Base-by-base conservation (phyloP, 1,140 invertebrate genomes). In the Trichonephila clavipes region DNA sequence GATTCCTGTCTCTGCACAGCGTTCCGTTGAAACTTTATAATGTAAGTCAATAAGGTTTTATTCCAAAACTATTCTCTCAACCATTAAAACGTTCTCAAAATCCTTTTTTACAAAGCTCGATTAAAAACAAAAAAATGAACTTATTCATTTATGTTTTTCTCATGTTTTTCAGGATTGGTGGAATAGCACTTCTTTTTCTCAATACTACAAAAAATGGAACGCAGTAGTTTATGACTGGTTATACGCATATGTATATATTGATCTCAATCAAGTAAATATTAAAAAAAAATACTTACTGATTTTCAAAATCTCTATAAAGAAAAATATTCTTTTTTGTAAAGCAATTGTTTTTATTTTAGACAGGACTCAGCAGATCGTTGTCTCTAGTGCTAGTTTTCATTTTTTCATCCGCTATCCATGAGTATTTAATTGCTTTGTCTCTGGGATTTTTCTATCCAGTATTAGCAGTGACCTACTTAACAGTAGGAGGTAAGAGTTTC, bases 221-320 rank as follows among this genome's bases (percentile, higher is more conserved):
- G 96, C 98, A 19, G 97, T 99, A 0, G 98, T 99, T 0, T 97
- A 99, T 95, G 98, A 99, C 94, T 99, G 98, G 98, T 96, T 99
- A 0, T 98, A 99, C 95, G 97, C 97, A 1, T 99, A 99, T 95
- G 96, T 99, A 28, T 99, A 99, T 95, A 97, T 97, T 95, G 98
- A 99, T 95, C 95, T 98, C n/a, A 97, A 97, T 81, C 97, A 97
- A 90, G 96, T 97, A 61, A 94, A 97, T 0, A 24, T 28, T 5
- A n/a, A n/a, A n/a, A n/a, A n/a, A n/a, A 8, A 10, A 2, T 28
- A 24, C n/a, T 8, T 24, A 1, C 8, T 24, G n/a, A 28, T 69
- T 69, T 69, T 69, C 8, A 51, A 51, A 51, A 51, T 66, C 12
- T 16, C 21, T 21, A n/a, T n/a, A 24, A 66, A 24, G n/a, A 24